Evolutionary conservation across 2,888 invertebrate species (phyloP).

Genomic region (Eurytoma adleriae): DNA sequence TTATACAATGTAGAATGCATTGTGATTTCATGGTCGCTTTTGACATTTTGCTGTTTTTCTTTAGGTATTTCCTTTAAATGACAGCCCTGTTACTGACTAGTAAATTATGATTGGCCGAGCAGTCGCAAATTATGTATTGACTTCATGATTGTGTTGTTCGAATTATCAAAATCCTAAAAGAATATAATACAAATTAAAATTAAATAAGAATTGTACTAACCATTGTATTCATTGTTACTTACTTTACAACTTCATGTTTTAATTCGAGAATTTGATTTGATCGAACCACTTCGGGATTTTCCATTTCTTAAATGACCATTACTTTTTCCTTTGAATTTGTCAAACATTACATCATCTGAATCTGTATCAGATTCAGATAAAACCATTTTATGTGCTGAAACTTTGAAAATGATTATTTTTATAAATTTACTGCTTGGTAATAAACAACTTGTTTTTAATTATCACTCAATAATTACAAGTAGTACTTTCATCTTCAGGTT

Average conservation of each 20-base stretch:
- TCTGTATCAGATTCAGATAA: slow-evolving; percentile 89
- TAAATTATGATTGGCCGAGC: slow-evolving; percentile 57
- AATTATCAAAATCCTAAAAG: neutral
- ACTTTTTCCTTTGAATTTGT: slow-evolving; percentile 82
- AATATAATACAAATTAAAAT: neutral
- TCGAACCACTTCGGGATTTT: slow-evolving; percentile 78
- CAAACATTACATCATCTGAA: slow-evolving; percentile 88
- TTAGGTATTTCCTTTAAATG: slow-evolving; percentile 60
- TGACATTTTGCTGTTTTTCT: slow-evolving; percentile 37
- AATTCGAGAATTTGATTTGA: slow-evolving; percentile 77
- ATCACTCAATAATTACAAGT: slow-evolving; percentile 77
- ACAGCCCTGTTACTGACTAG: slow-evolving; percentile 65
- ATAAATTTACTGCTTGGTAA: neutral
- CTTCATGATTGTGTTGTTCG: neutral
- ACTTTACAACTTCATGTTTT: slow-evolving; percentile 78
- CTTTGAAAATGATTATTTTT: slow-evolving; percentile 74
- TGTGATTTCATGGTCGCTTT: slow-evolving; percentile 23
- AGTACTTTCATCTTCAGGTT: slow-evolving; percentile 82
- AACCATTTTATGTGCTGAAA: slow-evolving; percentile 79
- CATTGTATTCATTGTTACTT: neutral
- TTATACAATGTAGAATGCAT: slow-evolving; percentile 50
- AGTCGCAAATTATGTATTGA: slow-evolving; percentile 53
- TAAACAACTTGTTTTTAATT: slow-evolving; percentile 20
- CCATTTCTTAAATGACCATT: slow-evolving; percentile 78
- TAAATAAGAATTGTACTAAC: neutral